Evolutionary conservation across 1,140 invertebrate species (phyloP), one percentile per base, ranked within the genome.

Genomic region (Scaptodrosophila lebanonensis): DNA sequence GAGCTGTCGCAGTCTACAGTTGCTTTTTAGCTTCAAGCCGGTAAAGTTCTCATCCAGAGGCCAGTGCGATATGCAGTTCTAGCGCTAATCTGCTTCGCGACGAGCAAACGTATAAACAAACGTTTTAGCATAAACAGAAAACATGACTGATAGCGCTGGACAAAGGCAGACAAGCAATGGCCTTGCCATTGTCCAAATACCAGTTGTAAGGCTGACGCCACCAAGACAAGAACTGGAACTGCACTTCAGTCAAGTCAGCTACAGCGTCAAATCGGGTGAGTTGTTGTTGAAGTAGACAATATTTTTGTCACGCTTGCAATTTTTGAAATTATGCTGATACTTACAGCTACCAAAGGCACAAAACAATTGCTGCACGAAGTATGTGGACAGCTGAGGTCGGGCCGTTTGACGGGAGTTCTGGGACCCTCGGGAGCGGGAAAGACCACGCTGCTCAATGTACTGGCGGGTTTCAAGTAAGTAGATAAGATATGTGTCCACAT

Each of bases 351-450:
- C 0, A 75, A 70, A 17, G 43, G 40, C 5, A 13, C 12, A 4
- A 67, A 20, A 3, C 68, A 66, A 6, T 93, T 94, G 56, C 71
- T 94, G 9, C 87, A 90, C 40, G 89, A 88, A 15, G 87, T 89
- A 0, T 89, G 87, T 9, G 92, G 91, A 0, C 87, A 88, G 13
- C 89, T 93, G 18, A 84, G 87, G 20, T 88, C 91, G 0, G 89
- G 90, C 1, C 88, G 90, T 71, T 60, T 96, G 1, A 93, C 93
- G 0, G 93, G 91, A 20, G 93, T 96, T 38, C 89, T 96, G 70
- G 94, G 95, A 0, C 94, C 93, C 1, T 95, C 93, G 0, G 94
- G 94, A 3, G 93, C 94, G 6, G 95, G 95, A 2, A 96, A 96
- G 77, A 93, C 94, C 0, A 94, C 93, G 0, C 87, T 96, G 0